A percentile compares a stretch with the other conserved stretches of the same genome.
Conservation (phyloP, 2,888 invertebrate species). For the Smittia aterrima region DNA sequence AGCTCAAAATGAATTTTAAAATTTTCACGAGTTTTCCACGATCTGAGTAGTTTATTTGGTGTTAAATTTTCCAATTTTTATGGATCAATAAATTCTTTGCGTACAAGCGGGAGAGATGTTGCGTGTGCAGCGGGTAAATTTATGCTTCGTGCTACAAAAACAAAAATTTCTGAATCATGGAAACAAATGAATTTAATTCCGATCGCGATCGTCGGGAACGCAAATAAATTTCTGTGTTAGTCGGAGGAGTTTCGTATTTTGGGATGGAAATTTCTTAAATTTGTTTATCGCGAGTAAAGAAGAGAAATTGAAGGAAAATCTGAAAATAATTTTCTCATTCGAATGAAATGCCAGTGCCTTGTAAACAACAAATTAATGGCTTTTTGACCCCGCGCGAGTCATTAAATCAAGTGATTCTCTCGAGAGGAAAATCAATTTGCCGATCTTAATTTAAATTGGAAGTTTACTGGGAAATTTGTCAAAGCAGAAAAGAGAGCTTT, state of each 20-base stretch:
- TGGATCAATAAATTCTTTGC: conserved; percentile 17
- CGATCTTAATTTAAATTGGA: background rate
- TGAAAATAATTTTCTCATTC: conserved; percentile 30
- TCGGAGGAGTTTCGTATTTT: background rate
- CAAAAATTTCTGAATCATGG: conserved; percentile 34
- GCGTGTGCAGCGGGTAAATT: conserved; percentile 2
- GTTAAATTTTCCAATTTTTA: conserved; percentile 35
- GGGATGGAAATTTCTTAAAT: conserved; percentile 27
- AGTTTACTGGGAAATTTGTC: background rate
- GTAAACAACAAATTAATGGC: conserved; percentile 53
- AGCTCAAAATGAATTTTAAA: background rate
- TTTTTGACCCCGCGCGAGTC: conserved; percentile 52
- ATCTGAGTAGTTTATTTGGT: conserved; percentile 17
- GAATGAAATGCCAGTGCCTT: conserved; percentile 48
- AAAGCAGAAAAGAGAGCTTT: background rate
- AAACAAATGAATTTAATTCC: background rate
- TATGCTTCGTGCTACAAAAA: background rate
- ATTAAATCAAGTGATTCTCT: conserved; percentile 44
- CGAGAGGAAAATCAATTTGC: background rate
- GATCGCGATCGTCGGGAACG: background rate
- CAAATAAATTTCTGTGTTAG: conserved; percentile 20
- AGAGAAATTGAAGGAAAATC: conserved; percentile 17
- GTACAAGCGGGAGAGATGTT: background rate
- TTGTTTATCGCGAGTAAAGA: conserved; percentile 29
- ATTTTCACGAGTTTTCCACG: background rate